Conservation (phyloP, 2,113 vertebrate genomes). For the Salvelinus sp. region DNA sequence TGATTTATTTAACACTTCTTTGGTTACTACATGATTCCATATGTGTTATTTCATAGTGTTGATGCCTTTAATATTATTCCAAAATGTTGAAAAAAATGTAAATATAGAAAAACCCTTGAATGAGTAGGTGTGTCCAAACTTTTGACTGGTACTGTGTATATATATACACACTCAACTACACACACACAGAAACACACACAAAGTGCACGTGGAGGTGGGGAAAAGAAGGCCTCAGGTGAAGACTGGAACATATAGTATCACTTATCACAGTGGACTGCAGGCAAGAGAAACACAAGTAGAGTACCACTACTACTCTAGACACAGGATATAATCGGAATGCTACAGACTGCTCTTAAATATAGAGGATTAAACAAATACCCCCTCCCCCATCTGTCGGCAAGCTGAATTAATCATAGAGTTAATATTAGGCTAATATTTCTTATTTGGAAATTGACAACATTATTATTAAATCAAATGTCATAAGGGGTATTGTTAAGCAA, state of each 20-base stretch:
- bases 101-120: too few species aligned
- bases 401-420: background rate
- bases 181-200: too few species aligned
- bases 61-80: too few species aligned
- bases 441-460: background rate
- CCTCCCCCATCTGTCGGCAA: background rate
- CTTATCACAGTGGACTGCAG: slow-evolving; percentile 49
- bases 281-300: slow-evolving; percentile 23
- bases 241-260: slow-evolving; percentile 46
- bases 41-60: too few species aligned
- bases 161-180: too few species aligned
- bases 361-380: background rate
- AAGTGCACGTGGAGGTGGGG: background rate
- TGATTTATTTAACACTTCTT: too few species aligned
- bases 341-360: background rate
- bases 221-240: slow-evolving; percentile 60
- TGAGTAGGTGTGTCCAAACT: too few species aligned
- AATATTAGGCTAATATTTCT: background rate
- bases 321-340: background rate
- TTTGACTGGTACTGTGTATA: too few species aligned
- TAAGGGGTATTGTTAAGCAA: background rate
- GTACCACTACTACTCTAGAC: background rate
- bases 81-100: too few species aligned
- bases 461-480: background rate
- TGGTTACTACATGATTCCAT: too few species aligned